These are phyloP conservation scores for Misgurnus mizolepis DNA, from an alignment of 2,113 vertebrate genomes.

Conservation along the genomic window DNA sequence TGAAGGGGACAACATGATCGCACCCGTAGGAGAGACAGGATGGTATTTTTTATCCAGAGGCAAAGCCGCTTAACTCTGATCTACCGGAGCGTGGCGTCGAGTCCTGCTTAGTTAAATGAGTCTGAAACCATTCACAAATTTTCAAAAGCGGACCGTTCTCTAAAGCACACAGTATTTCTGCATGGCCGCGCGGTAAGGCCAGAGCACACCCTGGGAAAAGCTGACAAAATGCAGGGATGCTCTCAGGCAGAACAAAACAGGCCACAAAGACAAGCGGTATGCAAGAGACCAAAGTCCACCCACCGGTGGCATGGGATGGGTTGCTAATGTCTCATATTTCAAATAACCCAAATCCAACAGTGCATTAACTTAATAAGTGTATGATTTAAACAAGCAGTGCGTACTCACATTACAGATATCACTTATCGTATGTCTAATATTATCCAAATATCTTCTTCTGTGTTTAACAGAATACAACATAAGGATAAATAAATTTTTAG, in stretches of 20 bases:
- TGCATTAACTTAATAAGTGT: background rate
- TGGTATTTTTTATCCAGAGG: constrained; percentile 56
- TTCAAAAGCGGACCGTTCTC: constrained; percentile 69
- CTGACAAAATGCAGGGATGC: constrained; percentile 65
- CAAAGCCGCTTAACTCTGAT: constrained; percentile 71
- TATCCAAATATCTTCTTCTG: too few species aligned
- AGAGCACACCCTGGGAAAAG: constrained; percentile 70
- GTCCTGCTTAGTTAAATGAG: constrained; percentile 63
- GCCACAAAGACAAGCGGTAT: constrained; percentile 42
- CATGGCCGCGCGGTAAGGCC: constrained; percentile 68
- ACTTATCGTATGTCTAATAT: too few species aligned
- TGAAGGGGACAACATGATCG: constrained; percentile 56
- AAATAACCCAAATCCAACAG: constrained; percentile 16
- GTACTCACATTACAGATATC: too few species aligned
- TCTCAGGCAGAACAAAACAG: constrained; percentile 67
- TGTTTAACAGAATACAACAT: too few species aligned
- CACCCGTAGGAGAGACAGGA: constrained; percentile 48
- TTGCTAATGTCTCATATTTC: constrained; percentile 8
- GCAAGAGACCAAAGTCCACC: constrained; percentile 53
- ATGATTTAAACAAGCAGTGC: too few species aligned
- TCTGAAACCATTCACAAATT: constrained; percentile 69
- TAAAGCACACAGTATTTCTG: constrained; percentile 76
- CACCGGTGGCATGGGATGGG: constrained; percentile 18
- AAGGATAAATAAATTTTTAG: too few species aligned
- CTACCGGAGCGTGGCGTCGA: constrained; percentile 62